Conservation (phyloP, 2,888 invertebrate species). For the Bombyx huttoni region DNA sequence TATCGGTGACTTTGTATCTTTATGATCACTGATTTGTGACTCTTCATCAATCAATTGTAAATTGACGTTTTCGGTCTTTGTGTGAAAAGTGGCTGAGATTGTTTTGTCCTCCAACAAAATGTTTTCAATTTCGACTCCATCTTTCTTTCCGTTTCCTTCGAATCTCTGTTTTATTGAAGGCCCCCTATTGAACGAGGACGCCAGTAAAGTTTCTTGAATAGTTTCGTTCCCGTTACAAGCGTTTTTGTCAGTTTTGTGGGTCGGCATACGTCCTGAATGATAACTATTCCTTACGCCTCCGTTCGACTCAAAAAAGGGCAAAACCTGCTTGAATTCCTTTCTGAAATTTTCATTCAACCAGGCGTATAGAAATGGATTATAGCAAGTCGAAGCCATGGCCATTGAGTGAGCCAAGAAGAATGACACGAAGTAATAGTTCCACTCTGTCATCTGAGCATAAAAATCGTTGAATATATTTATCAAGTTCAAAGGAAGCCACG, state of each 20-base stretch:
- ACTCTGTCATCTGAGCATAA: constrained; percentile 74
- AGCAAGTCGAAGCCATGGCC: constrained; percentile 97
- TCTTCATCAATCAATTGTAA: constrained; percentile 59
- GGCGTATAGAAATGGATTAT: constrained; percentile 97
- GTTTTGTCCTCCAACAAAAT: constrained; percentile 64
- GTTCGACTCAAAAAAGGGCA: constrained; percentile 74
- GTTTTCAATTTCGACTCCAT: constrained; percentile 72
- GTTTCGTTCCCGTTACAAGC: constrained; percentile 84
- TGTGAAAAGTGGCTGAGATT: constrained; percentile 43
- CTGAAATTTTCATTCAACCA: constrained; percentile 98
- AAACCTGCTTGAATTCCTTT: constrained; percentile 90
- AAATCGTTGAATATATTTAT: constrained; percentile 84
- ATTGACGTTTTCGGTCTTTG: constrained; percentile 47
- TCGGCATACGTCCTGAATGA: constrained; percentile 56
- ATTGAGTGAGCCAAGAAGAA: constrained; percentile 94
- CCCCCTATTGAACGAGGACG: constrained; percentile 70
- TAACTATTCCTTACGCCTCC: constrained; percentile 63
- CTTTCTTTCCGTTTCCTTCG: constrained; percentile 52
- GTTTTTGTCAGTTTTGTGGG: constrained; percentile 74
- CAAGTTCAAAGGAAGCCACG: constrained; percentile 89
- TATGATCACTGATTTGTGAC: constrained; percentile 42
- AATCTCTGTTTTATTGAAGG: constrained; percentile 52
- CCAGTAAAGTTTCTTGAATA: constrained; percentile 77
- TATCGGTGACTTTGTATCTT: constrained; percentile 30
- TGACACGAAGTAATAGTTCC: constrained; percentile 87